Evolutionary conservation across 2,113 vertebrate genomes (phyloP), one percentile per base, ranked within the genome.

Genomic region (Blennius ocellaris): DNA sequence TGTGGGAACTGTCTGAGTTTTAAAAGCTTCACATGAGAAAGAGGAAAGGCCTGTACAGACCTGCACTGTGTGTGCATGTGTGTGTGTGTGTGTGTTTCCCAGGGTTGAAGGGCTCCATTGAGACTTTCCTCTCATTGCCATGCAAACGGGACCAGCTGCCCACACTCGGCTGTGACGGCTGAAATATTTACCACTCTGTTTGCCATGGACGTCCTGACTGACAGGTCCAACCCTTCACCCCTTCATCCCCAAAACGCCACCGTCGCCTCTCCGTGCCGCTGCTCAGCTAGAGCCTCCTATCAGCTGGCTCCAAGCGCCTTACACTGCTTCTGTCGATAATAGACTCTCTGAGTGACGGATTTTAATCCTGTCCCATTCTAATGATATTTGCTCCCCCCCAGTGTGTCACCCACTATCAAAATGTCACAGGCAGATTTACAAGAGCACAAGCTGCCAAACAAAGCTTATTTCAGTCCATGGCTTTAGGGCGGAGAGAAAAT

Each of bases 121-220:
- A 94, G 76, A 55, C 78, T 67, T 90, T 85, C 73, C 79, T 85
- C 90, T 92, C 92, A 92, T 94, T 93, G 86, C 89, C 88, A 94
- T 94, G 91, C 90, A 92, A 76, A 92, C 80, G 80, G 78, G 87
- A 91, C 90, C 92, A 91, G 90, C 89, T 92, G 92, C 85, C 89
- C 81, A 87, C 90, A 91, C 92, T 93, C 76, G 78, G 85, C 86
- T 64, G 69, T 94, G 92, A 94, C 88, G 85, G 91, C 85, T 93
- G 88, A 93, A 94, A 93, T 93, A 93, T 94, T 94, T 94, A 90
- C 89, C 88, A 86, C 90, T 92, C 88, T 90, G 88, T 92, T 92
- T 87, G 83, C 81, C 82, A 55, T 87, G 79, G 81, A 78, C 67
- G 69, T 85, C 85, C 84, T 81, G 79, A 89, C 69, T 68, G 78